Evolutionary conservation across 1,140 invertebrate genomes (phyloP).

Genomic region (Euwallacea fornicatus): DNA sequence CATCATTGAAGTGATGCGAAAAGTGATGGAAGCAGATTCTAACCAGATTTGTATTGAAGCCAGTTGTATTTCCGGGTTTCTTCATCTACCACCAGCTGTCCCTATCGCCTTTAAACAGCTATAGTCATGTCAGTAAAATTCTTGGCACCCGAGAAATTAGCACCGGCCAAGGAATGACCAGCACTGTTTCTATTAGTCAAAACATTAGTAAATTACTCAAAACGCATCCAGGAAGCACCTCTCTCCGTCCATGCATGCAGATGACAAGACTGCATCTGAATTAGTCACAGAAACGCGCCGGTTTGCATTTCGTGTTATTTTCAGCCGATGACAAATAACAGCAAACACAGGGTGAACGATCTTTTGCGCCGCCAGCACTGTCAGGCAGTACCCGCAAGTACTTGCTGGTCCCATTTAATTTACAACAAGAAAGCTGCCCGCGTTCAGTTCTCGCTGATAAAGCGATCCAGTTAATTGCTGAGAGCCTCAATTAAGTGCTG

Average conservation of each 20-base stretch:
- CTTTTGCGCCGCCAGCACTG: slow-evolving; percentile 18
- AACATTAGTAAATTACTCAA: neutral
- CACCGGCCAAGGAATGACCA: too few relatives aligned
- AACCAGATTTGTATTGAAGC: too few relatives aligned
- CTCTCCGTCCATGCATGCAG: neutral
- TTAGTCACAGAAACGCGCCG: slow-evolving; percentile 7
- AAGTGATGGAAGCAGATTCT: too few relatives aligned
- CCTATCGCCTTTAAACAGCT: too few relatives aligned
- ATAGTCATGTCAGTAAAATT: too few relatives aligned
- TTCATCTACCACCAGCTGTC: too few relatives aligned
- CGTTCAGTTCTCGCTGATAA: slow-evolving; percentile 10
- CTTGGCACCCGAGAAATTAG: too few relatives aligned
- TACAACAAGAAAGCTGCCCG: slow-evolving; percentile 10
- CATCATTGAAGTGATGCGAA: too few relatives aligned
- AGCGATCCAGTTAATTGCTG: slow-evolving; percentile 15
- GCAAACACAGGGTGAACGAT: slow-evolving; percentile 25
- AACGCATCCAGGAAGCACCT: neutral
- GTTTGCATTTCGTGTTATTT: slow-evolving; percentile 25
- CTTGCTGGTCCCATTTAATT: slow-evolving; percentile 15
- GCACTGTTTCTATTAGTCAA: neutral
- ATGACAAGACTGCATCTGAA: slow-evolving; percentile 9
- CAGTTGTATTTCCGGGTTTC: too few relatives aligned
- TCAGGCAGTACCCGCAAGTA: slow-evolving; percentile 10
- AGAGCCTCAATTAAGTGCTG: slow-evolving; percentile 21
- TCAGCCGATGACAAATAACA: slow-evolving; percentile 29